Conservation (phyloP, 2,113 vertebrate genomes). For the Nerophis lumbriciformis region DNA sequence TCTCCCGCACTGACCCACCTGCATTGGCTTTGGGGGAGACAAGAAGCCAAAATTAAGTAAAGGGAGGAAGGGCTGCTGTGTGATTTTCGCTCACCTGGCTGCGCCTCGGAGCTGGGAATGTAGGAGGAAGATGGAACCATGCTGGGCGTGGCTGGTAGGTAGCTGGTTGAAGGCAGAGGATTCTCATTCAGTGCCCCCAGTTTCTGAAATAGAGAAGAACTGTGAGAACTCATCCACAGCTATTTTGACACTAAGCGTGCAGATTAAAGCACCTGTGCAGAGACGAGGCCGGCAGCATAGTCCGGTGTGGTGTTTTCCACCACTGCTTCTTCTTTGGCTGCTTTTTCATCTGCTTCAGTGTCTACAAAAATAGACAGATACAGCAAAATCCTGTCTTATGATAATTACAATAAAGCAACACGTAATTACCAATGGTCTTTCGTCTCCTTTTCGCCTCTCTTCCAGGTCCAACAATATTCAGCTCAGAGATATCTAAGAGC, state of each 20-base stretch:
- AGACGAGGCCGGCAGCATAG: conserved; percentile 94
- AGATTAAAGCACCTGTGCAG: conserved; percentile 82
- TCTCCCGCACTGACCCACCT: conserved; percentile 81
- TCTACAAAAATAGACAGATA: conserved; percentile 62
- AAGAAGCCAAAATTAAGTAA: neutral
- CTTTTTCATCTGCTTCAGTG: conserved; percentile 86
- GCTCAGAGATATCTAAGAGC: conserved; percentile 90
- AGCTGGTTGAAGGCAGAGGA: conserved; percentile 93
- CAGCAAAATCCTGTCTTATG: neutral
- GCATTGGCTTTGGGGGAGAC: conserved; percentile 42
- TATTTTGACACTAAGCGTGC: neutral
- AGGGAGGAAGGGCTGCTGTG: neutral
- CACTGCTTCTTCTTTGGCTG: conserved; percentile 88
- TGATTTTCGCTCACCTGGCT: conserved; percentile 59
- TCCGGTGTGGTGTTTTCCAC: conserved; percentile 95
- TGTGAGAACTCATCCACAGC: neutral
- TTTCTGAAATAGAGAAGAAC: conserved; percentile 76
- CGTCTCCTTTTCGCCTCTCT: conserved; percentile 94
- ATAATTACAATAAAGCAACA: neutral
- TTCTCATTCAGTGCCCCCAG: conserved; percentile 88
- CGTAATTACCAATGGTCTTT: conserved; percentile 84
- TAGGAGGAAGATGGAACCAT: conserved; percentile 95
- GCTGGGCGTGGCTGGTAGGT: conserved; percentile 92
- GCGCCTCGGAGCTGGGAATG: conserved; percentile 85
- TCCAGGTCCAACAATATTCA: conserved; percentile 88